Conservation (phyloP, 2,113 vertebrate genomes). For the Atherinomorus stipes region DNA sequence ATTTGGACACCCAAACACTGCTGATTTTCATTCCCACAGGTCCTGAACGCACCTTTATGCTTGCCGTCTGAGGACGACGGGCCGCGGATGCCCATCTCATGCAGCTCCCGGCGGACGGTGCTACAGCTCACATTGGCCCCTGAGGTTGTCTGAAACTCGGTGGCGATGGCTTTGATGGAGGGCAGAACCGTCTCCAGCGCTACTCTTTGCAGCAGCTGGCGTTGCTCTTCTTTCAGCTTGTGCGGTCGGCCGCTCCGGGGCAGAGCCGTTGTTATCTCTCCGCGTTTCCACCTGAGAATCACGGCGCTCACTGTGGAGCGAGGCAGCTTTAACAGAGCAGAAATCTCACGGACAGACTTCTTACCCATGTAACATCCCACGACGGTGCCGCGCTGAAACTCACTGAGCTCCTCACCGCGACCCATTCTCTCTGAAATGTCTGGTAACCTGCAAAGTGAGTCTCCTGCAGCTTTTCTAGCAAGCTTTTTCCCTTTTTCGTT, state of each 20-base stretch:
- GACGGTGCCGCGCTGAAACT: slow-evolving; percentile 63
- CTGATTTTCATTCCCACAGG: neutral
- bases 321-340: slow-evolving; percentile 45
- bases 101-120: slow-evolving; percentile 59
- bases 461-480: too few species aligned
- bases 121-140: slow-evolving; percentile 51
- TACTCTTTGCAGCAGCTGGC: slow-evolving; percentile 56
- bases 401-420: slow-evolving; percentile 62
- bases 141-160: slow-evolving; percentile 56
- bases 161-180: slow-evolving; percentile 55
- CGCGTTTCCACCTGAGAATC: slow-evolving; percentile 62
- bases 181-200: slow-evolving; percentile 48
- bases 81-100: slow-evolving; percentile 61
- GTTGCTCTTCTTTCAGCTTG: slow-evolving; percentile 65
- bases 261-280: slow-evolving; percentile 55
- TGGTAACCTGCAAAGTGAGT: too few species aligned
- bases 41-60: slow-evolving; percentile 38
- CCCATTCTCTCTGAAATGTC: slow-evolving; percentile 24
- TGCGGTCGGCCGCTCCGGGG: slow-evolving; percentile 68
- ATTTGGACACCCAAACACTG: neutral
- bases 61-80: slow-evolving; percentile 49
- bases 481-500: too few species aligned
- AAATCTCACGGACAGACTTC: slow-evolving; percentile 58
- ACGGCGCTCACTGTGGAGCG: slow-evolving; percentile 63
- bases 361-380: slow-evolving; percentile 59